These are phyloP conservation scores for Muscina levida DNA, from an alignment of 2,888 invertebrate genomes.

Conservation along the genomic window DNA sequence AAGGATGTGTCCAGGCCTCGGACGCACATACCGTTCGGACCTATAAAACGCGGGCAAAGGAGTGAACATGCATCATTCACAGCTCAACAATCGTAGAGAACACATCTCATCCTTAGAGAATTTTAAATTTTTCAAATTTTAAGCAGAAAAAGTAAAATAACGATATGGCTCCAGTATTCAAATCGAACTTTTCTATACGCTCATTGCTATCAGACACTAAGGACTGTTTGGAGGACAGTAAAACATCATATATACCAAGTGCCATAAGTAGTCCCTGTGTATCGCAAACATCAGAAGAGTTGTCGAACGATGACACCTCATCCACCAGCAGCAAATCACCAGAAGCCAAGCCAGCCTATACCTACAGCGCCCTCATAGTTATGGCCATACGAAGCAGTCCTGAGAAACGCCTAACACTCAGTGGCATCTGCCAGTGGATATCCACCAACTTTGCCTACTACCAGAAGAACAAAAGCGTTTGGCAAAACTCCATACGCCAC, in stretches of 20 bases:
- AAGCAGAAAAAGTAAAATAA: background rate
- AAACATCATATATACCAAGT: constrained; percentile 27
- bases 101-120: constrained; percentile 15
- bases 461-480: constrained; percentile 96
- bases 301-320: constrained; percentile 43
- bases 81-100: constrained; percentile 28
- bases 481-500: constrained; percentile 93
- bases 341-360: constrained; percentile 91
- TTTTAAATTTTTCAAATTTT: background rate
- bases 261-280: constrained; percentile 27
- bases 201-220: constrained; percentile 68
- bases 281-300: constrained; percentile 38
- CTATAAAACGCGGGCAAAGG: constrained; percentile 35
- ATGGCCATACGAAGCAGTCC: constrained; percentile 97
- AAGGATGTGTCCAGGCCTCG: constrained; percentile 27
- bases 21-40: constrained; percentile 7
- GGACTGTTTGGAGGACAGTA: constrained; percentile 15
- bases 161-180: constrained; percentile 75
- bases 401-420: constrained; percentile 93
- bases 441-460: constrained; percentile 98
- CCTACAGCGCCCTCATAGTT: constrained; percentile 98
- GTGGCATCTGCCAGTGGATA: constrained; percentile 98
- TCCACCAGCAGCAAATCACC: constrained; percentile 49
- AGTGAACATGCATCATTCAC: constrained; percentile 55
- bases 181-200: constrained; percentile 74